A percentile compares a stretch with the other conserved stretches of the same genome.
phyloP scores from a whole-genome alignment of 2,113 vertebrate species.

The Australoheros scitulus region DNA sequence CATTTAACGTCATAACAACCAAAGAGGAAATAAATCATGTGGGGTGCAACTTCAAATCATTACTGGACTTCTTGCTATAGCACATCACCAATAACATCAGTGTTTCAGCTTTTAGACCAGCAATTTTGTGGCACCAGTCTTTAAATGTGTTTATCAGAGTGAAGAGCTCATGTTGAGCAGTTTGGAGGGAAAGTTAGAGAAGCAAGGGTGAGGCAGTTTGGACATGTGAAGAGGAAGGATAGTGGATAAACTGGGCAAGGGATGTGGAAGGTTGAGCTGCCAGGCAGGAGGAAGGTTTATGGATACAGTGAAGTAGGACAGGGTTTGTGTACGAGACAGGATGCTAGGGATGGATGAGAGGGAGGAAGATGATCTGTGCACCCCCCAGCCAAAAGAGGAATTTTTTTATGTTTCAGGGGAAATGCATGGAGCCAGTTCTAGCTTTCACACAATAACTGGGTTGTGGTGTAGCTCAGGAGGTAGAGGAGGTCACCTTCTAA shows the following conservation, averaged over 20 bases:
- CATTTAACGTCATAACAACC: too few relatives aligned
- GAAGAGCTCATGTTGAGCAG: not conserved
- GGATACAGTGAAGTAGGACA: too few relatives aligned
- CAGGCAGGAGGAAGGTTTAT: not conserved
- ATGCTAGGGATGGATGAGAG: too few relatives aligned
- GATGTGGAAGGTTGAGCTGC: not conserved
- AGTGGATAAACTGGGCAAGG: not conserved
- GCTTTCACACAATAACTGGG: not conserved
- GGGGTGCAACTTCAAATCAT: not conserved
- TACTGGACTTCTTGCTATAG: not conserved
- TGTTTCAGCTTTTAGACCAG: not conserved
- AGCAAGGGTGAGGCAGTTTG: not conserved
- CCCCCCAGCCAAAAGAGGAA: too few relatives aligned
- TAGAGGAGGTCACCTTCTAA: too few relatives aligned
- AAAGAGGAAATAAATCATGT: not conserved
- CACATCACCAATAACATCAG: not conserved
- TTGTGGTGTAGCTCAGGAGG: too few relatives aligned
- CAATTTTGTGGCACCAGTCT: not conserved
- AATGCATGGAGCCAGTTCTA: not conserved
- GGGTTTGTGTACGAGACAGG: too few relatives aligned
- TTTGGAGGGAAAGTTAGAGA: too few relatives aligned
- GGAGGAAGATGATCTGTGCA: too few relatives aligned
- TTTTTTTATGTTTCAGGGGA: too few relatives aligned
- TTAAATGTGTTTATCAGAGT: not conserved
- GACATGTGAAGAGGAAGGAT: not conserved